A percentile compares a stretch with the other conserved stretches of the same genome.
Evolutionary conservation across 1,140 invertebrate genomes (phyloP).

Genomic region (Eriosoma lanigerum): DNA sequence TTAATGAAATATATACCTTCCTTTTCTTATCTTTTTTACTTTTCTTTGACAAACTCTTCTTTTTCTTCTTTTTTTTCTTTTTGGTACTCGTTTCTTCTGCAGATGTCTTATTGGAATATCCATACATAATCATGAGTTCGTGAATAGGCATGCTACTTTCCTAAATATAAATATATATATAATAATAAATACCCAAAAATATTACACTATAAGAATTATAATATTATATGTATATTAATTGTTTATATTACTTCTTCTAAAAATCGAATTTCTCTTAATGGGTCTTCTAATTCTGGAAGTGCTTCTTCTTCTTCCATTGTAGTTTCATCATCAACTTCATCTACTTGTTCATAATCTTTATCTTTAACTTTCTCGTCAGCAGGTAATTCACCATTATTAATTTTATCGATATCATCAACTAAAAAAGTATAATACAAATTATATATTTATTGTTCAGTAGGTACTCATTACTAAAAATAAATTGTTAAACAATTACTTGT

Average conservation of each 20-base stretch:
- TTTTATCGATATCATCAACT: not conserved
- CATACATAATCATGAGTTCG: constrained; percentile 45
- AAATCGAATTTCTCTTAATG: constrained; percentile 33
- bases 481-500: constrained; percentile 1
- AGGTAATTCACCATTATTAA: not conserved
- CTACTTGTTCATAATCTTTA: constrained; percentile 41
- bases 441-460: too few species aligned
- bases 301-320: constrained; percentile 50
- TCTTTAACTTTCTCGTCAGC: constrained; percentile 5
- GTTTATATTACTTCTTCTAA: constrained; percentile 36
- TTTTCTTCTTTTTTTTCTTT: constrained; percentile 22
- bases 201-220: not conserved
- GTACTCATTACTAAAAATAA: not conserved
- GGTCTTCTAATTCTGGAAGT: constrained; percentile 44
- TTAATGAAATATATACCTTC: constrained; percentile 2
- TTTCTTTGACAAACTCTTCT: not conserved
- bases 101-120: constrained; percentile 6
- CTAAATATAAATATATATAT: not conserved
- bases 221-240: too few species aligned
- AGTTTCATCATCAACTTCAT: constrained; percentile 45
- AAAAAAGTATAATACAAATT: not conserved
- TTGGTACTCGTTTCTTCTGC: not conserved
- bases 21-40: constrained; percentile 25
- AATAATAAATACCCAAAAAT: not conserved
- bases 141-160: constrained; percentile 43